Base-by-base conservation (phyloP, 2,888 invertebrate genomes). In the Agonum fuliginosum region DNA sequence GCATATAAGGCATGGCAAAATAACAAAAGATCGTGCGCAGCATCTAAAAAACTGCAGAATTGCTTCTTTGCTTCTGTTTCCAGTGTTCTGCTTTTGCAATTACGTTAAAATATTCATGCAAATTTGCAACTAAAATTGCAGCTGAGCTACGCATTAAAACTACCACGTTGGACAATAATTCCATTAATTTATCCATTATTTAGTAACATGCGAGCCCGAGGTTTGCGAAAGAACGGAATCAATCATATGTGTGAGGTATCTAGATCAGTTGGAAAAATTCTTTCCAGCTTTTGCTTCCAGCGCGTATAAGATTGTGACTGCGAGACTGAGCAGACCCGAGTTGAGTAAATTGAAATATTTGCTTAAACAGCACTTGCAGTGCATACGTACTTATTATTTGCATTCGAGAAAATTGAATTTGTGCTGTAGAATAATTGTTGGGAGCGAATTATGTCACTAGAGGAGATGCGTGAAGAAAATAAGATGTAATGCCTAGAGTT, bases 291-390 rank as follows among this genome's bases (percentile, higher is more conserved):
- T n/a, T 12, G 67, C 67, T 67, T 19, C n/a, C 10, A 67, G 67
- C 41, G 17, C 30, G 17, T 22, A 12, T 1, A 22, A 10, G 19
- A 3, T 22, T 20, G 22, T n/a, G 54, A 20, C 20, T 24, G 54
- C 12, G 62, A 20, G 41, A 20, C 20, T 14, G 62, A 20, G 41
- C 10, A n/a, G n/a, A 65, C 1, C 4, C n/a, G 54, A 24, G 12
- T 6, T 43, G 14, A 43, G 19, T 14, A 48, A 48, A 71, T 71
- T 71, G 71, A 71, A 71, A 48, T 71, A 71, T 51, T 71, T 71
- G 71, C 71, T 71, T 71, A 51, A 71, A 71, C 51, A 71, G 27
- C 71, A 48, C 48, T 24, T 71, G 71, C 46, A 67, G 41, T 41
- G 12, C 37, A 37, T 51, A 48, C 17, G 30, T 30, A 27, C 71